These are phyloP conservation scores for Habroteleia sp. DNA, from an alignment of 2,888 invertebrate species.

Conservation along the genomic window DNA sequence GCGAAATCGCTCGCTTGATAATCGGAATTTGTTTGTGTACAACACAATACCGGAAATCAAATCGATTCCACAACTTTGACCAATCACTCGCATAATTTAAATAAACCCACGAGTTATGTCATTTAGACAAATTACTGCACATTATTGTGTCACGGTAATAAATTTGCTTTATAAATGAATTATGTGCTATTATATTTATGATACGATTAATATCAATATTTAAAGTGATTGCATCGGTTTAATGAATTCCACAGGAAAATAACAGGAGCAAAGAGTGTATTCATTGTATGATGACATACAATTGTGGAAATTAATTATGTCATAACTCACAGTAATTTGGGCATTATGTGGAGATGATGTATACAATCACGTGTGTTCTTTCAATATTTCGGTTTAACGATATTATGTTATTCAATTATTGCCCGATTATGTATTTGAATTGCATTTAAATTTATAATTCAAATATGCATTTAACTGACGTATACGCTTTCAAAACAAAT, in stretches of 20 bases:
- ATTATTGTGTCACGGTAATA: background rate
- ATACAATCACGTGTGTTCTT: too few relatives aligned
- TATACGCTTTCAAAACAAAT: too few relatives aligned
- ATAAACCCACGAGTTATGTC: background rate
- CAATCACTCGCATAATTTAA: too few relatives aligned
- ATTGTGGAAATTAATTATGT: background rate
- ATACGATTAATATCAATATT: background rate
- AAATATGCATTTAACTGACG: too few relatives aligned
- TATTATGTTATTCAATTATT: too few relatives aligned
- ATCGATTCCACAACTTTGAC: background rate
- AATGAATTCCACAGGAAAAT: background rate
- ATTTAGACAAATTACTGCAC: background rate
- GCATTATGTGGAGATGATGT: too few relatives aligned
- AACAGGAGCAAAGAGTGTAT: background rate
- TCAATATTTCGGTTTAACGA: too few relatives aligned
- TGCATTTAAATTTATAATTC: too few relatives aligned
- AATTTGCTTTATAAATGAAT: conserved; percentile 5
- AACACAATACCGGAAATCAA: background rate
- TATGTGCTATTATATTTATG: background rate
- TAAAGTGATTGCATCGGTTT: background rate
- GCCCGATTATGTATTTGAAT: too few relatives aligned
- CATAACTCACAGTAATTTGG: background rate
- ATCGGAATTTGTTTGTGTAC: background rate
- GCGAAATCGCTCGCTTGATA: background rate
- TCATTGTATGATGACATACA: background rate